Evolutionary conservation across 2,113 vertebrate genomes (phyloP).

Genomic region (Oryzias celebensis): DNA sequence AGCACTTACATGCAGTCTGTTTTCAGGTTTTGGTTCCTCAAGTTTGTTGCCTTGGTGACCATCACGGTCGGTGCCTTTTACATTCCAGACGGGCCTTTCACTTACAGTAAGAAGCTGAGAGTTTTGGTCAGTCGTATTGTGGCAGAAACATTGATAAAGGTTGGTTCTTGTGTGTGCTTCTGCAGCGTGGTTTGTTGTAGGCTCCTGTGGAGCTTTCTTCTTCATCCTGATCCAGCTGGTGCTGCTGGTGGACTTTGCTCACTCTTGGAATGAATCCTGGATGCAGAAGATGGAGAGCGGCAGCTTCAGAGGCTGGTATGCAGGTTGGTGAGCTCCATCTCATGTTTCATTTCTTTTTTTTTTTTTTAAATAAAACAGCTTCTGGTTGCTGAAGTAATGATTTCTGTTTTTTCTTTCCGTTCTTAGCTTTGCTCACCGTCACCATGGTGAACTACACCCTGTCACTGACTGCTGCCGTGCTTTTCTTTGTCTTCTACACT

Average conservation of each 20-base stretch:
- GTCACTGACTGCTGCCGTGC: constrained; percentile 86
- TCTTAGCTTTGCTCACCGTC: constrained; percentile 88
- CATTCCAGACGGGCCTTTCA: constrained; percentile 95
- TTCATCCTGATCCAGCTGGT: constrained; percentile 99
- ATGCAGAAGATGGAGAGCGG: constrained; percentile 99
- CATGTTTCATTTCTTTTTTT: too few species aligned
- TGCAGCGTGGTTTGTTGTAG: constrained; percentile 95
- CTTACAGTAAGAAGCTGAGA: constrained; percentile 80
- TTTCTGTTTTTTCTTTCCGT: too few species aligned
- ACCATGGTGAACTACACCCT: constrained; percentile 90
- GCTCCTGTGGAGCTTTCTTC: constrained; percentile 97
- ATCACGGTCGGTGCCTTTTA: constrained; percentile 95
- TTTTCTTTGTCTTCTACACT: constrained; percentile 96
- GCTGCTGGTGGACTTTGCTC: constrained; percentile 96
- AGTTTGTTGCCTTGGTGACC: constrained; percentile 87
- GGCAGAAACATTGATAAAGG: too few species aligned
- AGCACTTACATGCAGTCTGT: constrained; percentile 2
- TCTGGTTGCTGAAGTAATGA: too few species aligned
- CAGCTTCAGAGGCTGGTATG: constrained; percentile 98
- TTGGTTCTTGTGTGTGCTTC: neutral
- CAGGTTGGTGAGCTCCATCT: constrained; percentile 76
- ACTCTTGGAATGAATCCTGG: constrained; percentile 99
- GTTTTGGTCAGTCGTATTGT: neutral
- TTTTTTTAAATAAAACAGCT: too few species aligned
- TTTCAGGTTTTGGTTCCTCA: constrained; percentile 97